Evolutionary conservation across 2,113 vertebrate genomes (phyloP).

Genomic region (Ciconia boyciana): DNA sequence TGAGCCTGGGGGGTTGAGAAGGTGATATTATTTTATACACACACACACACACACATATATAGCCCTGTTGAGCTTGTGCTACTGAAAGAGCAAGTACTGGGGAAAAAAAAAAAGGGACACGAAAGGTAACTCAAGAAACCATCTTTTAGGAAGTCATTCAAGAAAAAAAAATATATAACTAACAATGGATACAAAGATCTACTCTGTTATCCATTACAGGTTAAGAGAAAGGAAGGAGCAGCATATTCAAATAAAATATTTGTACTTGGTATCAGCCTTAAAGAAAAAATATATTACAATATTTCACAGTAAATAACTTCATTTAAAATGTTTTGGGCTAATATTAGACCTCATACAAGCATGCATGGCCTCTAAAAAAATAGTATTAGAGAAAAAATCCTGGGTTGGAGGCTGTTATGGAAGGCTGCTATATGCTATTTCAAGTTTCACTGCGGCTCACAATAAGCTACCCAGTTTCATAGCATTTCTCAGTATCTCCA

Average conservation of each 20-base stretch:
- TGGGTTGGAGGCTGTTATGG: background rate
- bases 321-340: background rate
- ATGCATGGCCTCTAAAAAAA: background rate
- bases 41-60: accelerated
- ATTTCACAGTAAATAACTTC: background rate
- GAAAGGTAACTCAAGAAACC: background rate
- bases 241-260: background rate
- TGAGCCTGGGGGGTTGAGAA: background rate
- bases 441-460: background rate
- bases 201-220: background rate
- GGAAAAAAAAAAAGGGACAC: accelerated
- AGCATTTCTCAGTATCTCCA: background rate
- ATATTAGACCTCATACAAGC: background rate
- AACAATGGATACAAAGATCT: background rate
- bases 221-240: background rate
- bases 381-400: background rate
- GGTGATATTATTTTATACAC: background rate
- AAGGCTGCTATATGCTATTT: background rate
- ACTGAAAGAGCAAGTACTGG: background rate
- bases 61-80: background rate
- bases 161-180: background rate
- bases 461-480: background rate
- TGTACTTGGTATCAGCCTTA: background rate
- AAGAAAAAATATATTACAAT: background rate
- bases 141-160: background rate